Evolutionary conservation across 2,113 vertebrate genomes (phyloP).

Genomic region (Capreolus pygargus): DNA sequence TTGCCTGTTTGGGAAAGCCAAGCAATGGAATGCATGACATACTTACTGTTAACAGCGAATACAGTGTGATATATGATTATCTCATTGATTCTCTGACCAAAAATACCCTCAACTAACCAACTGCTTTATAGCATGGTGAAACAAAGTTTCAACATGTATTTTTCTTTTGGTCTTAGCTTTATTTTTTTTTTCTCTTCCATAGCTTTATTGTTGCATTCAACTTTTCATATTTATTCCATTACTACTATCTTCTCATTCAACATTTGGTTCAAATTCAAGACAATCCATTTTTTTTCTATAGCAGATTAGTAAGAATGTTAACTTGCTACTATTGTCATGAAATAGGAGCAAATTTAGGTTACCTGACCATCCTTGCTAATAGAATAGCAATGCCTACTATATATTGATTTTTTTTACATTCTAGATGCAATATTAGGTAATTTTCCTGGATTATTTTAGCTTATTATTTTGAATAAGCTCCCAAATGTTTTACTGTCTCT

Average conservation of each 20-base stretch:
- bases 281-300: neutral
- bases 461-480: neutral
- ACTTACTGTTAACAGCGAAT: neutral
- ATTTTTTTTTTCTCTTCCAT: neutral
- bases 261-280: slow-evolving; percentile 14
- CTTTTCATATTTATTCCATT: neutral
- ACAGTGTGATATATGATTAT: neutral
- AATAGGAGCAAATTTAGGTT: neutral
- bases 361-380: neutral
- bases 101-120: neutral
- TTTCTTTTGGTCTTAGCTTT: neutral
- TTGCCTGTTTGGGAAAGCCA: neutral
- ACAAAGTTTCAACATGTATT: neutral
- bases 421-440: neutral
- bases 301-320: neutral
- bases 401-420: neutral
- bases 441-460: neutral
- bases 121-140: neutral
- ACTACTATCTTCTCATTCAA: neutral
- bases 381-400: neutral
- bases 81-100: neutral
- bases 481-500: neutral
- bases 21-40: neutral
- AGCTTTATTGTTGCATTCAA: neutral
- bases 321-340: neutral